Evolutionary conservation across 2,113 vertebrate genomes (phyloP).

Genomic region (Phoxinus phoxinus): DNA sequence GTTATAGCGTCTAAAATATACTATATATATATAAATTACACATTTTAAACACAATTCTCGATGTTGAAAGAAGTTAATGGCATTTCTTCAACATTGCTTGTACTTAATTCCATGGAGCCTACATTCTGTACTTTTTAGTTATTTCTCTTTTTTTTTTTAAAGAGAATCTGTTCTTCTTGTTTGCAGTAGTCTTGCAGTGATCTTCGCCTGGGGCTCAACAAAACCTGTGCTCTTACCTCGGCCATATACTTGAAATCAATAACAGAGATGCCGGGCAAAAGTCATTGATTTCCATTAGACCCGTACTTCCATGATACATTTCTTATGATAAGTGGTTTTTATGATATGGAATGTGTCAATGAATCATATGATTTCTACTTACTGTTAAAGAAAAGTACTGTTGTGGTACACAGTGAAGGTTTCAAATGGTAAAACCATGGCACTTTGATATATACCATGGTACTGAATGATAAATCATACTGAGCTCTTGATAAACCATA

Average conservation of each 20-base stretch:
- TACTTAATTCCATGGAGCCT: background rate
- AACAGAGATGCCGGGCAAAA: background rate
- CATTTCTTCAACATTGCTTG: background rate
- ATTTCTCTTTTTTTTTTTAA: background rate
- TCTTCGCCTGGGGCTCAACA: background rate
- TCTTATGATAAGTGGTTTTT: conserved; percentile 22
- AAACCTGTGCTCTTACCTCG: conserved; percentile 9
- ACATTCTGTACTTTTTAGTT: background rate
- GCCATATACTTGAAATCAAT: conserved; percentile 22
- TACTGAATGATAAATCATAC: background rate
- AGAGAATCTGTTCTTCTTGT: background rate
- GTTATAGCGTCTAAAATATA: too few relatives aligned
- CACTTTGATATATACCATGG: background rate
- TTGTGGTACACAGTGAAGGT: background rate
- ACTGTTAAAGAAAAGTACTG: background rate
- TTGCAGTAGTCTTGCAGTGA: background rate
- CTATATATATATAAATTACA: too few relatives aligned
- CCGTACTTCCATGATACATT: background rate
- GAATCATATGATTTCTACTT: background rate
- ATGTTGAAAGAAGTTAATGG: background rate
- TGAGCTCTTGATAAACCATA: too few relatives aligned
- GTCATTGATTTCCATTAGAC: conserved; percentile 25
- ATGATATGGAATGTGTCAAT: background rate
- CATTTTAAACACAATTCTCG: background rate
- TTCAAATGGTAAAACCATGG: background rate